Percentiles rank a stretch among this genome's conserved stretches.
phyloP scores from a whole-genome alignment of 2,113 vertebrate genomes.

The Herpetotheres cachinnans region DNA sequence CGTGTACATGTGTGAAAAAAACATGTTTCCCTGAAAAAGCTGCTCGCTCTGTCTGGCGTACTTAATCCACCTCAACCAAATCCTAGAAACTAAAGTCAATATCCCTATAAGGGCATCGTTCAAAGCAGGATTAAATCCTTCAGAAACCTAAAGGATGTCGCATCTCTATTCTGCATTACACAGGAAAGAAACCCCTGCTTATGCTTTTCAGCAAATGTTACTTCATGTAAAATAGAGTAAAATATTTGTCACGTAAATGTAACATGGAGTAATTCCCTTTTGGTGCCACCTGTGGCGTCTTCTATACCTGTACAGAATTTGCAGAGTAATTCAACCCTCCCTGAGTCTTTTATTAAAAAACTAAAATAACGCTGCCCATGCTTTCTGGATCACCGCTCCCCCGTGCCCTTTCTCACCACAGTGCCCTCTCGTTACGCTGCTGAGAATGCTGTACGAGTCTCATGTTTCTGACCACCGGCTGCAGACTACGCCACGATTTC shows the following conservation, averaged over 20 bases:
- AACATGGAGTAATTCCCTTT: background rate
- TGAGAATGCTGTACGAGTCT: background rate
- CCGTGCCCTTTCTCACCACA: background rate
- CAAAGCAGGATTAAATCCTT: background rate
- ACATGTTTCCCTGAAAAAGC: background rate
- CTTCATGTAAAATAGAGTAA: background rate
- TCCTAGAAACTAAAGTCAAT: background rate
- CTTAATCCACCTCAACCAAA: background rate
- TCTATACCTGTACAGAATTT: background rate
- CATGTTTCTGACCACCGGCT: accelerated
- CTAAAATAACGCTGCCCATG: background rate
- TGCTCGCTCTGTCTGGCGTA: background rate
- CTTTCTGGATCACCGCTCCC: background rate
- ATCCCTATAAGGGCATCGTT: background rate
- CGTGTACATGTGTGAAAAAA: background rate
- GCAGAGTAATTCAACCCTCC: background rate
- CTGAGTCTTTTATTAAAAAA: background rate
- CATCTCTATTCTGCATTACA: background rate
- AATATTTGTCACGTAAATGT: background rate
- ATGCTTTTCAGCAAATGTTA: background rate
- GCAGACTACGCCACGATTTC: background rate
- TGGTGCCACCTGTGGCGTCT: background rate
- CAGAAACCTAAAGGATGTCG: background rate
- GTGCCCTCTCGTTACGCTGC: background rate
- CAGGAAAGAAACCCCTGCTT: background rate